Base-by-base conservation (phyloP, 2,113 vertebrate genomes). In the Chrysemys picta region DNA sequence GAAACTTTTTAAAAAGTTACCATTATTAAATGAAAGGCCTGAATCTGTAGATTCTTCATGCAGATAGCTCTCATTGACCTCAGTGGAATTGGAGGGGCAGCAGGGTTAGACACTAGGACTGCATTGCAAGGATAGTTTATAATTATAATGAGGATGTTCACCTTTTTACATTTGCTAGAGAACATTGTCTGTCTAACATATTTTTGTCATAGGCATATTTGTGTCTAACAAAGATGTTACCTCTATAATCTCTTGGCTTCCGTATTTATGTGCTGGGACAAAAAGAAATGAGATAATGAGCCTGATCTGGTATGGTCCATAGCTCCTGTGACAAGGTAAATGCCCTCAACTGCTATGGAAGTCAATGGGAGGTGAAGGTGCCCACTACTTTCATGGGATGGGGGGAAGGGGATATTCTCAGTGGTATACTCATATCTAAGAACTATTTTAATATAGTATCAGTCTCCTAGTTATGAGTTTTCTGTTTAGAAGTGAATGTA, bases 401-500 rank as follows among this genome's bases (percentile, higher is more conserved):
- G 3, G 10, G 24, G 56, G 25, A 24, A 24, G 22, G 54, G 10
- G 54, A 35, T 52, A 3, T 5, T 91, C 2, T 88, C 5, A 50
- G 3, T 53, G 13, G n/a, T 5, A 80, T 14, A 2, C 47, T 3
- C 69, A 3, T n/a, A 27, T 59, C 65, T 5, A 4, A 57, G 29
- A 59, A 31, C 31, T 78, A 21, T 76, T 54, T 62, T 80, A 78
- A 16, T 80, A 35, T n/a, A 72, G 17, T 84, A 5, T 56, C 69
- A 29, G 56, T 2, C 2, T 2, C 2, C 52, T 27, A 75, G 89
- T 27, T n/a, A 90, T 78, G 85, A 85, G 10, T 85, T 86, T 31
- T 91, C 31, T 86, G 2, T 88, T 93, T 91, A 86, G 90, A 80
- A 89, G 3, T 12, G 65, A 69, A 76, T 6, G 21, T 38, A 69